Evolutionary conservation across 23 tunicate genomes (phyloP).

Genomic region (Styela clava): DNA sequence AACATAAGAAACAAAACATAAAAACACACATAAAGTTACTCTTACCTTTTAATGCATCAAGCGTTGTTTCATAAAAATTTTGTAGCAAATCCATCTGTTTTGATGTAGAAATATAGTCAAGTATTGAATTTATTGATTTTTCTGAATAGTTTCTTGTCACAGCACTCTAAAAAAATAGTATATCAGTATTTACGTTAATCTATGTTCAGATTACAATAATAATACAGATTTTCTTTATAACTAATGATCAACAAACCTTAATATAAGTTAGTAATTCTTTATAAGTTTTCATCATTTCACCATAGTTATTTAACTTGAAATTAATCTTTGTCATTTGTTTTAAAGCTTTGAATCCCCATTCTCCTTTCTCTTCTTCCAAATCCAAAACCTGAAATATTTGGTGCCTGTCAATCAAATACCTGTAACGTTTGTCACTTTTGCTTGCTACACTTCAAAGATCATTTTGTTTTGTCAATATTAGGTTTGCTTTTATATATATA

Average conservation of each 20-base stretch:
- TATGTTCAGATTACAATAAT: not conserved
- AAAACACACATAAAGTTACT: no score
- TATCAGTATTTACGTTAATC: not conserved
- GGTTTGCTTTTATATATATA: not conserved
- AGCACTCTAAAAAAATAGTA: constrained; percentile 62
- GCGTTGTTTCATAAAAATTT: constrained; percentile 90
- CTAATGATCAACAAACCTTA: constrained; percentile 34
- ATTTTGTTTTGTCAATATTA: no score
- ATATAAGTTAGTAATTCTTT: constrained; percentile 80
- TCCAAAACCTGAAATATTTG: constrained; percentile 65
- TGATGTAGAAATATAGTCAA: constrained; percentile 94
- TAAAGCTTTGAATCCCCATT: constrained; percentile 97
- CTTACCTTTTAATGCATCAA: constrained; percentile 85
- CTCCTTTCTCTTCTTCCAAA: constrained; percentile 95
- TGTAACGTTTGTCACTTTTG: constrained; percentile 4
- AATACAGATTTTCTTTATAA: not conserved
- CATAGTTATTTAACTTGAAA: constrained; percentile 63
- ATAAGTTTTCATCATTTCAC: constrained; percentile 83
- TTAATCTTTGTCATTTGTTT: constrained; percentile 98
- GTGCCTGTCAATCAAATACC: no score
- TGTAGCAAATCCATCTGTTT: constrained; percentile 93
- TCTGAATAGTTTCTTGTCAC: constrained; percentile 97
- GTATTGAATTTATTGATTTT: constrained; percentile 92
- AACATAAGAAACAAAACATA: no score
- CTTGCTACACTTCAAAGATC: no score